Evolutionary conservation across 2,888 invertebrate genomes (phyloP), one percentile per base, ranked within the genome.

Genomic region (Smittia aterrima): DNA sequence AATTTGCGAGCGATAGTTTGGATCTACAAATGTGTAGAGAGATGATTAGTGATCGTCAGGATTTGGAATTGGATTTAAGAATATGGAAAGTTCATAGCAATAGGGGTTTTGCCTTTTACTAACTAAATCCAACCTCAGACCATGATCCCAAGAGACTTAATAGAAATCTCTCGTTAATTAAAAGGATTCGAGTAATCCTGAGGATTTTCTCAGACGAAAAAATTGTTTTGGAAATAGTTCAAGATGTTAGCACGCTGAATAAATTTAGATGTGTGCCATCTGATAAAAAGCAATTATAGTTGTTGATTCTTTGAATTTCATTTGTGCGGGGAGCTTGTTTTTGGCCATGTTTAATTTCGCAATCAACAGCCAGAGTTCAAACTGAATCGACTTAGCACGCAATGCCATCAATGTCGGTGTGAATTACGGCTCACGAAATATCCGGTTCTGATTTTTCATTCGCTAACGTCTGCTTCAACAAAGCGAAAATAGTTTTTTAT

Each of bases 351-450:
- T 24, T 62, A 58, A 53, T 72, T 72, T 62, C 38, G 25, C 62
- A 32, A 72, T 72, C 72, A 72, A 72, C 72, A 72, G 72, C 40
- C 58, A 71, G 53, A 41, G 32, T 32, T 38, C 4, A 20, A 58
- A 22, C 20, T 9, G 70, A 54, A 54, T 53, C 27, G 68, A 53
- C 25, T 41, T 71, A 41, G 70, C 72, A 72, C 72, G 72, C 72
- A 72, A 72, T 9, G 27, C 64, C 40, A 53, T 72, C 38, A 72
- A 72, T 25, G 72, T 72, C 72, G 72, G 72, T 72, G 72, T 72
- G 72, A 72, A 72, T 72, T 72, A 72, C 54, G 32, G 72, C 38
- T 72, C 72, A 72, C 72, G 72, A 62, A 24, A 72, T 72, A 58
- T 72, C 72, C 72, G 72, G 13, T 62, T 62, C 24, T 24, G 72